Base-by-base conservation (phyloP, 2,797 vertebrate species). In the Staurois parvus region DNA sequence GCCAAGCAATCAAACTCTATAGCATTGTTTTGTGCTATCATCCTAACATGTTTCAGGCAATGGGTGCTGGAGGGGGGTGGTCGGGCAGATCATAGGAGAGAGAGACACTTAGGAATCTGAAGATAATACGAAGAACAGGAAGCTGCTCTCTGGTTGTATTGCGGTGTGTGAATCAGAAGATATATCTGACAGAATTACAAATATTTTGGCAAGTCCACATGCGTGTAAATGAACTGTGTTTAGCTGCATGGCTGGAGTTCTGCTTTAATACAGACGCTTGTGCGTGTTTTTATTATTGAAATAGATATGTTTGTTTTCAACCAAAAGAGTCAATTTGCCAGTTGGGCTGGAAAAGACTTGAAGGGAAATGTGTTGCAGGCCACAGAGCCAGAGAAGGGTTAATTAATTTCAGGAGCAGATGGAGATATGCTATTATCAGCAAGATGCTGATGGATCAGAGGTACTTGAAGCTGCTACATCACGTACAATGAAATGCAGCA, bases 361-460 rank as follows among this genome's bases (percentile, higher is more conserved):
- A 48, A 72, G 29, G 32, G 32, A 77, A 56, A 84, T 84, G 29
- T 56, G 29, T 48, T 67, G 45, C 48, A 52, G 68, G 30, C 69
- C 56, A 62, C 3, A 17, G 12, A 76, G 67, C 9, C 79, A 78
- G 56, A 28, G 67, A 72, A 82, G 84, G 79, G 85, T 82, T 86
- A 86, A 86, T 86, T 78, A 26, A 83, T 86, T 81, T 86, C 79
- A 72, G 66, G 70, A 86, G 74, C 79, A 86, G 79, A 86, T 86
- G 85, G 85, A 82, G 67, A 81, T 86, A 82, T 76, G 67, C 85
- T 82, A 86, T 86, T 86, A 86, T 86, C 85, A 82, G 85, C 85
- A 86, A 86, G 85, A 83, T 86, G 79, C 85, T 86, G 85, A 86
- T 86, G 79, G 79, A 86, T 86, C 85, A 82, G 79, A 81, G 84